These are phyloP conservation scores for Orthosia cruda DNA, from an alignment of 2,888 invertebrate species.

Conservation along the genomic window DNA sequence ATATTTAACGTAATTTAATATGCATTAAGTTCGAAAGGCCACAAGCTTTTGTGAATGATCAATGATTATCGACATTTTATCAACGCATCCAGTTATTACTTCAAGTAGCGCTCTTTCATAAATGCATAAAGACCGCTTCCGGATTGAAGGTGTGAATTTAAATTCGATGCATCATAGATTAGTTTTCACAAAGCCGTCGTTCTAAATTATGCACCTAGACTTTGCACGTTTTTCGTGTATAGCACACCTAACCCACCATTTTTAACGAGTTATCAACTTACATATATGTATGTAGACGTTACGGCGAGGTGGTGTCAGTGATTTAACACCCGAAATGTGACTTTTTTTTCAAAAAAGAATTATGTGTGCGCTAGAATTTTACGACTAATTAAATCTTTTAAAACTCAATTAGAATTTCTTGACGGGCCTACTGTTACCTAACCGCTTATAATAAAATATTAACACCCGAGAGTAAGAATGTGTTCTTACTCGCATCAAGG, in stretches of 20 bases:
- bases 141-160: conserved; percentile 19
- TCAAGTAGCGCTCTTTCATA: conserved; percentile 6
- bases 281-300: conserved; percentile 11
- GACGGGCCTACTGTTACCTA: conserved; percentile 45
- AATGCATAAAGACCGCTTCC: conserved; percentile 2
- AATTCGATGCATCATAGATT: conserved; percentile 18
- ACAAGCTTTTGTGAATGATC: conserved; percentile 34
- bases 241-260: neutral
- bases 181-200: conserved; percentile 5
- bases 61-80: conserved; percentile 22
- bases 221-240: conserved; percentile 15
- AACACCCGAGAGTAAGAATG: conserved; percentile 59
- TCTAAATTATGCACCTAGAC: conserved; percentile 17
- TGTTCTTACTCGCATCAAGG: conserved; percentile 68
- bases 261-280: conserved; percentile 23
- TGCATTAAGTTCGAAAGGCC: conserved; percentile 61
- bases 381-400: conserved; percentile 26
- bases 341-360: conserved; percentile 18
- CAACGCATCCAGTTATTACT: conserved; percentile 4
- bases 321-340: conserved; percentile 36
- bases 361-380: conserved; percentile 30
- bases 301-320: conserved; percentile 17
- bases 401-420: conserved; percentile 17
- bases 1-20: conserved; percentile 69
- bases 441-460: conserved; percentile 65